phyloP scores from a whole-genome alignment of 2,113 vertebrate genomes.

The Orycteropus afer region DNA sequence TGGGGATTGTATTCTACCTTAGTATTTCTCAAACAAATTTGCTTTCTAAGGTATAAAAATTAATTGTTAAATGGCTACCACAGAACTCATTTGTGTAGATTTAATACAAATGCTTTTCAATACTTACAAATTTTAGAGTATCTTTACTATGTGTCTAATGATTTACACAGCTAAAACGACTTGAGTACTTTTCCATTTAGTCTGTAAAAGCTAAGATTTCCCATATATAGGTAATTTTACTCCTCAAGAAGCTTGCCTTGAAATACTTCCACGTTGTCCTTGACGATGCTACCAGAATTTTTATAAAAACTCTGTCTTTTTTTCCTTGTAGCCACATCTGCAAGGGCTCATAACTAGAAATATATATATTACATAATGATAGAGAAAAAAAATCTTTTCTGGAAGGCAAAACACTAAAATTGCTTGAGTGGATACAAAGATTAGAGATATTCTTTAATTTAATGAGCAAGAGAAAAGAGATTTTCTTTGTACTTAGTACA shows the following conservation, averaged over 20 bases:
- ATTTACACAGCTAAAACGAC: conserved; percentile 52
- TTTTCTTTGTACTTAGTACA: neutral
- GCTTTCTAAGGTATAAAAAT: neutral
- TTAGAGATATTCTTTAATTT: neutral
- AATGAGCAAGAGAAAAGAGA: neutral
- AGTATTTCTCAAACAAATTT: neutral
- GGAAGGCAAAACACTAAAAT: neutral
- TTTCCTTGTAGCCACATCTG: neutral
- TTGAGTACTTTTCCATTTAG: conserved; percentile 16
- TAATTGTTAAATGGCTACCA: neutral
- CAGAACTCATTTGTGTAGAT: neutral
- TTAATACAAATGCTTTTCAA: conserved; percentile 27
- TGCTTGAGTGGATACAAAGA: neutral
- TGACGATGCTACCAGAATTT: neutral
- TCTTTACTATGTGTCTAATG: conserved; percentile 38
- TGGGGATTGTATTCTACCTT: neutral
- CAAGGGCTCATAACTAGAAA: neutral
- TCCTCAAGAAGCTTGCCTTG: neutral
- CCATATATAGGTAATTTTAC: neutral
- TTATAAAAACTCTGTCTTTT: neutral
- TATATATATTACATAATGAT: neutral
- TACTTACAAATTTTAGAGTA: neutral
- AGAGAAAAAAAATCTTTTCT: neutral
- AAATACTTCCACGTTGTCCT: neutral
- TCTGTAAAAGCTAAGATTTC: conserved; percentile 28